Conservation (phyloP, 2,113 vertebrate species). For the Trichechus manatus region DNA sequence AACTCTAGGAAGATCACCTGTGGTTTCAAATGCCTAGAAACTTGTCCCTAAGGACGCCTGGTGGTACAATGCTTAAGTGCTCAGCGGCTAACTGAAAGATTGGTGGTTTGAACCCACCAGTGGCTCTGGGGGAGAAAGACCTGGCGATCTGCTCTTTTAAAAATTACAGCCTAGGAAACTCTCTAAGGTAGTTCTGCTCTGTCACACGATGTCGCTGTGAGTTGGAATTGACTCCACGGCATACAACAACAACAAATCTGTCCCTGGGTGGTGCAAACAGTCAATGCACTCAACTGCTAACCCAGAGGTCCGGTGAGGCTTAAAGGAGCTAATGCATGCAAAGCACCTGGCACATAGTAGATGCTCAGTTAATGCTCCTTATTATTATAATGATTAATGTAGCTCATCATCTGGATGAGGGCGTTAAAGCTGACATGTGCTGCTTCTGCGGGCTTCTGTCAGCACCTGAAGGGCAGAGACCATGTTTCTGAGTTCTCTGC, state of each 20-base stretch:
- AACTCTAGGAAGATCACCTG: not conserved
- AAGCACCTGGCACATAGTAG: not conserved
- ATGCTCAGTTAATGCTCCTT: not conserved
- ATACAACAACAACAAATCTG: not conserved
- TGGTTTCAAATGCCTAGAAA: not conserved
- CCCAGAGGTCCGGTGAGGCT: not conserved
- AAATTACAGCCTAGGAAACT: not conserved
- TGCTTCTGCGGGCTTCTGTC: not conserved
- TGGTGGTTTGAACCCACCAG: not conserved
- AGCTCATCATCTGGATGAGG: not conserved
- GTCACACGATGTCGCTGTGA: not conserved
- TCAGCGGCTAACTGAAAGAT: too few relatives aligned
- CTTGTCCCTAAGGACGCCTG: not conserved
- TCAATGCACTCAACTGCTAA: not conserved
- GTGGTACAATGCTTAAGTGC: too few relatives aligned
- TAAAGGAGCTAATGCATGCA: not conserved
- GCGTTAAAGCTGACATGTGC: not conserved
- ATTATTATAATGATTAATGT: rapidly evolving
- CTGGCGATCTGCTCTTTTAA: not conserved
- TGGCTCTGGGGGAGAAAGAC: not conserved
- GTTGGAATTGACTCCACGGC: not conserved
- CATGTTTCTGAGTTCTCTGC: not conserved
- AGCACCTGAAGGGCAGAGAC: not conserved
- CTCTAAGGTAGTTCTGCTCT: not conserved
- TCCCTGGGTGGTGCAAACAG: too few relatives aligned